Evolutionary conservation across 2,888 invertebrate species (phyloP).

Genomic region (Sarcophaga carnaria): DNA sequence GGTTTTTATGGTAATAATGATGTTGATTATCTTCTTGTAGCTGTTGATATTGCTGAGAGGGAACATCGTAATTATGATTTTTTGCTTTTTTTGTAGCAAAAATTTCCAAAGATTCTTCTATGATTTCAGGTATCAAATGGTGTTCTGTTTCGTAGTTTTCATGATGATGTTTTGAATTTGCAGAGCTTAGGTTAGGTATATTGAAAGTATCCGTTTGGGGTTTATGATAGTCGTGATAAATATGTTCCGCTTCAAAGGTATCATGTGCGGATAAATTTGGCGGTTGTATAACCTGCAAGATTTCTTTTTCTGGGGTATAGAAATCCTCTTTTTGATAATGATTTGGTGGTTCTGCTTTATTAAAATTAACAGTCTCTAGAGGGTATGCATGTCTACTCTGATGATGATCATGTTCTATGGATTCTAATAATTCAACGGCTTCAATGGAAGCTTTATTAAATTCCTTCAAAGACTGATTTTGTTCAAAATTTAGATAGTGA

Average conservation of each 20-base stretch:
- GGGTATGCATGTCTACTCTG: constrained; percentile 60
- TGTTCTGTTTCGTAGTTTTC: neutral
- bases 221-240: neutral
- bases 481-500: constrained; percentile 4
- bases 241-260: neutral
- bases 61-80: constrained; percentile 7
- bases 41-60: constrained; percentile 2
- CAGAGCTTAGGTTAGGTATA: neutral
- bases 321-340: constrained; percentile 30
- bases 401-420: neutral
- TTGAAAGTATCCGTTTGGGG: neutral
- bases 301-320: constrained; percentile 7
- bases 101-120: constrained; percentile 15
- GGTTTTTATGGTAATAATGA: neutral
- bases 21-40: neutral
- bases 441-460: neutral
- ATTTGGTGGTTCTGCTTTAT: constrained; percentile 68
- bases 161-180: neutral
- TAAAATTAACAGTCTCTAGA: constrained; percentile 72
- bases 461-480: constrained; percentile 25
- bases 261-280: constrained; percentile 4
- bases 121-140: neutral
- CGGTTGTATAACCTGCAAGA: constrained; percentile 15
- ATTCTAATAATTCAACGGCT: too few species aligned
- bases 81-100: constrained; percentile 1